These are phyloP conservation scores for Nixonia krombeini DNA, from an alignment of 1,140 invertebrate genomes.

Conservation along the genomic window DNA sequence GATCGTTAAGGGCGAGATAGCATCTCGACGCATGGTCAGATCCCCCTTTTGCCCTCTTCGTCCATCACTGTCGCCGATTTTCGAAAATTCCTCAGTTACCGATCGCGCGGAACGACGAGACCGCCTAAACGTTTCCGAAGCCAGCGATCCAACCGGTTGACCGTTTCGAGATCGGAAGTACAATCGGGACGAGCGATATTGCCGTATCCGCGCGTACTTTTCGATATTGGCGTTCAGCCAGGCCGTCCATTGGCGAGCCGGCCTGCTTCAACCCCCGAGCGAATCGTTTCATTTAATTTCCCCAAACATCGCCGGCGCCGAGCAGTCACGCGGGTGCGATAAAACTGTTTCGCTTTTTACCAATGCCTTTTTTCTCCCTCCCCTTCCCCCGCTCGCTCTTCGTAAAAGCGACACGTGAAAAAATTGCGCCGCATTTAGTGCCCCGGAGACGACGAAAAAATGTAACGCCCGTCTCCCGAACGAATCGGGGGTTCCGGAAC, in stretches of 20 bases:
- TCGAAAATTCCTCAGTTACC: constrained; percentile 51
- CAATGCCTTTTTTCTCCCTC: constrained; percentile 16
- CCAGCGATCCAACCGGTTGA: no score
- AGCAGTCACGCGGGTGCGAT: constrained; percentile 37
- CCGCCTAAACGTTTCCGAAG: no score
- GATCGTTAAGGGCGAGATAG: constrained; percentile 62
- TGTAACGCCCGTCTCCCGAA: neutral
- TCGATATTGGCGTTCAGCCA: constrained; percentile 36
- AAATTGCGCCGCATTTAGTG: constrained; percentile 5
- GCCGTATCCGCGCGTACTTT: constrained; percentile 35
- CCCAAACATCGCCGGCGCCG: constrained; percentile 59
- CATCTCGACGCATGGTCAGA: constrained; percentile 49
- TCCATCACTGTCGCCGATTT: constrained; percentile 50
- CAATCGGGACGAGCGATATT: constrained; percentile 36
- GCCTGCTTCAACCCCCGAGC: constrained; percentile 49
- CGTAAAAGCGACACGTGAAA: neutral
- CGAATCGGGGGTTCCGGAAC: neutral
- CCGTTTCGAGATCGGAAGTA: no score
- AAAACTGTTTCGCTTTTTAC: constrained; percentile 38
- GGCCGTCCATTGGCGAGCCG: constrained; percentile 40
- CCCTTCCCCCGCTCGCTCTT: neutral
- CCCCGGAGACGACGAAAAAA: constrained; percentile 9
- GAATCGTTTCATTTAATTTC: constrained; percentile 65
- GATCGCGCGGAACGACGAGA: no score
- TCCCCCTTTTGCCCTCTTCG: constrained; percentile 32